Base-by-base conservation (phyloP, 2,888 invertebrate genomes). In the Napeogenes inachia region DNA sequence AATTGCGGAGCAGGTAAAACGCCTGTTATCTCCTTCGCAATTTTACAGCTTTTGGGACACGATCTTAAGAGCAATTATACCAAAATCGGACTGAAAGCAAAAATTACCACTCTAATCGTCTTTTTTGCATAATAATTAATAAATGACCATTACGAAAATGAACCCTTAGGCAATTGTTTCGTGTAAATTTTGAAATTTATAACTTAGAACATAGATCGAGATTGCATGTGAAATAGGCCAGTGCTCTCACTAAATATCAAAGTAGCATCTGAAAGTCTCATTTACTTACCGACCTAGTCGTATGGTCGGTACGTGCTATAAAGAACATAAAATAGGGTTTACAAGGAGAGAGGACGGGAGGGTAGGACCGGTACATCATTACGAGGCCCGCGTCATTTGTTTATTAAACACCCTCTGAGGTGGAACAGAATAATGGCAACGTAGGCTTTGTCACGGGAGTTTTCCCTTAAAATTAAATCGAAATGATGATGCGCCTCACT, bases 371-470 rank as follows among this genome's bases (percentile, higher is more conserved):
- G 78, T 76, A 77, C 82, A 80, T 84, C 87, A 85, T 88, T 85
- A 84, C 80, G 77, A 78, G 75, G 79, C 78, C 82, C 83, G 84
- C 85, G 83, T 88, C 88, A 88, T 89, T 88, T 88, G 89, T 88
- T 88, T 88, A 88, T 87, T 85, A 89, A 89, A 86, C 87, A 86
- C 84, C 85, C 86, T 83, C 80, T 80, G 82, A 87, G 87, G 86
- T 85, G 85, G 87, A 87, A 88, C 84, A 79, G 81, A 84, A 88
- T 89, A 89, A 89, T 89, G 85, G 87, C 77, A 75, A 73, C 76
- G 80, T 78, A 83, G 88, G 87, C 86, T 86, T 87, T 85, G 88
- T 86, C 87, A 84, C 80, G 85, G 82, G 76, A 84, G 84, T 82
- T 85, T 87, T 87, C 85, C 84, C 82, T 81, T 78, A 78, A 85